A percentile compares a stretch with the other conserved stretches of the same genome.
Evolutionary conservation across 2,113 vertebrate species (phyloP).

Genomic region (Azemiops feae): DNA sequence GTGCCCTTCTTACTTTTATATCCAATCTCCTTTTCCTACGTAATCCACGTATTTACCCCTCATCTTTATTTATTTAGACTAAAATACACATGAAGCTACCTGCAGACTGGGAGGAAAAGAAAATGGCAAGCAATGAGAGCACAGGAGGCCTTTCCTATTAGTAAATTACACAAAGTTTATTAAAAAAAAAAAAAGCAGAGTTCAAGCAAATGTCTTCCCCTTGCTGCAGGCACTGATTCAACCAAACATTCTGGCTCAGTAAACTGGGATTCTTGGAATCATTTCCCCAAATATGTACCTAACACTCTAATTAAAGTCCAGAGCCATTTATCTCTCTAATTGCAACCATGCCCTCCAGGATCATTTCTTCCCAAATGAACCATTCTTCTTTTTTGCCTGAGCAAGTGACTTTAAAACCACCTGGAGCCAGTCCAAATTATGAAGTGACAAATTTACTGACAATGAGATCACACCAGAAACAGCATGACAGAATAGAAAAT

Average conservation of each 20-base stretch:
- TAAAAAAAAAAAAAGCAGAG: slow-evolving; percentile 53
- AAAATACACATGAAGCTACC: not conserved
- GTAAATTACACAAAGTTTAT: slow-evolving; percentile 36
- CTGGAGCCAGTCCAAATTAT: slow-evolving; percentile 70
- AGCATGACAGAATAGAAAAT: slow-evolving; percentile 64
- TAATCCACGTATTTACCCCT: not conserved
- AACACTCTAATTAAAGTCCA: slow-evolving; percentile 89
- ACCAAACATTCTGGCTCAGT: slow-evolving; percentile 63
- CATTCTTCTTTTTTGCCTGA: slow-evolving; percentile 72
- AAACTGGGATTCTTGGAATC: slow-evolving; percentile 74
- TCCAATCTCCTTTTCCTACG: not conserved
- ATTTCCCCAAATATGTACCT: slow-evolving; percentile 79
- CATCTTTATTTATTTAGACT: not conserved
- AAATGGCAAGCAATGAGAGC: slow-evolving; percentile 11
- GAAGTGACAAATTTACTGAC: slow-evolving; percentile 66
- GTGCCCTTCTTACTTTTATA: not conserved
- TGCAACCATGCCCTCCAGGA: slow-evolving; percentile 87
- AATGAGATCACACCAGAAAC: slow-evolving; percentile 62
- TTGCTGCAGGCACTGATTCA: slow-evolving; percentile 68
- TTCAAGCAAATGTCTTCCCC: slow-evolving; percentile 47
- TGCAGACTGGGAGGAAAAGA: not conserved
- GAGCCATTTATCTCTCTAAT: slow-evolving; percentile 92
- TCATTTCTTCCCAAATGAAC: slow-evolving; percentile 81
- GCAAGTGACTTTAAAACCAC: slow-evolving; percentile 73
- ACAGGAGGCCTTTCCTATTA: slow-evolving; percentile 17